A percentile compares a stretch with the other conserved stretches of the same genome.
Evolutionary conservation across 2,797 vertebrate species (phyloP).

Genomic region (Notoglanidium macrostoma): DNA sequence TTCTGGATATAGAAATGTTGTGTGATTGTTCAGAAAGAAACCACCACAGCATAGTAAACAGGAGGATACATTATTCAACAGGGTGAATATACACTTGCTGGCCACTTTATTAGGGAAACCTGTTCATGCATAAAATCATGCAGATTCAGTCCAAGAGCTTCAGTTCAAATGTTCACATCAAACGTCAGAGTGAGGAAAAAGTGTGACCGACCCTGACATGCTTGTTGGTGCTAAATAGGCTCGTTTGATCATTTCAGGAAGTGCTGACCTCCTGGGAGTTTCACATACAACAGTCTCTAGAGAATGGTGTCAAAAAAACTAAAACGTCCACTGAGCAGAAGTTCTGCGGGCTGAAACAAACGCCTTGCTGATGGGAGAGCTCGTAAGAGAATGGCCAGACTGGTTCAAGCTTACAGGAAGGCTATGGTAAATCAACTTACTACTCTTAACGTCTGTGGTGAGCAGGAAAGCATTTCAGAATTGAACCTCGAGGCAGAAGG

Average conservation of each 20-base stretch:
- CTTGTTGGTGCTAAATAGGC: background rate
- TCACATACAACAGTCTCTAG: background rate
- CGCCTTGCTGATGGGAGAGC: background rate
- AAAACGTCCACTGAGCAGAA: background rate
- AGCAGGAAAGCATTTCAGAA: background rate
- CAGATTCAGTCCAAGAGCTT: background rate
- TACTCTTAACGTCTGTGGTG: background rate
- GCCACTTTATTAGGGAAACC: background rate
- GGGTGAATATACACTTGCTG: conserved; percentile 61
- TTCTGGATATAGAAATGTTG: conserved; percentile 65
- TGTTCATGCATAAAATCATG: background rate
- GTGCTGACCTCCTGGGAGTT: background rate
- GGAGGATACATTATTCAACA: conserved; percentile 69
- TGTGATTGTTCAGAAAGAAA: conserved; percentile 65
- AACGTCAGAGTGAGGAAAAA: background rate
- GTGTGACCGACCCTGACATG: background rate
- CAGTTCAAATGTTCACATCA: background rate
- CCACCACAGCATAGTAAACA: conserved; percentile 63
- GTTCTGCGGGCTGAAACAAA: background rate
- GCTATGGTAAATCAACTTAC: background rate
- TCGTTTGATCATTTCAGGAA: background rate
- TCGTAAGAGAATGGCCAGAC: background rate
- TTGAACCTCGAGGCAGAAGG: background rate
- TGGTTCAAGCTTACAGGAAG: background rate
- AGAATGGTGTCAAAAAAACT: background rate